These are phyloP conservation scores for Arge pagana DNA, from an alignment of 2,888 invertebrate genomes.

Conservation along the genomic window DNA sequence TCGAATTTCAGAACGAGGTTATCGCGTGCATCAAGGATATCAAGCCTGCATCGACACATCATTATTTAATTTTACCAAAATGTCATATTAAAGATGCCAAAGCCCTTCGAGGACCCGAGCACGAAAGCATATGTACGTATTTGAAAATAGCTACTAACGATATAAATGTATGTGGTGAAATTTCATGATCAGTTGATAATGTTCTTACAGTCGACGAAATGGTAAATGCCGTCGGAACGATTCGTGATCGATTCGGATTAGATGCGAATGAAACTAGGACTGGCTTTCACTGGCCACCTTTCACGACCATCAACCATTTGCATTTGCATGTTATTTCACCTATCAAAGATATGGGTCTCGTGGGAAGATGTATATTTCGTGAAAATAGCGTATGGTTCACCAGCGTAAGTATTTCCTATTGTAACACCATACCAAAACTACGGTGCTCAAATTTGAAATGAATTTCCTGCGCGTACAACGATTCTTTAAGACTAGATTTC, in stretches of 20 bases:
- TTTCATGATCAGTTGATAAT: too few relatives aligned
- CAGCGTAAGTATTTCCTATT: constrained; percentile 71
- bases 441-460: too few relatives aligned
- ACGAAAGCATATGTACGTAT: constrained; percentile 75
- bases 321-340: constrained; percentile 89
- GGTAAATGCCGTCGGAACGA: constrained; percentile 62
- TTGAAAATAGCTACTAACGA: neutral
- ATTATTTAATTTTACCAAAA: constrained; percentile 79
- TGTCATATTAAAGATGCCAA: constrained; percentile 78
- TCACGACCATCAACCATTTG: constrained; percentile 78
- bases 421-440: too few relatives aligned
- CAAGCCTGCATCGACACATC: constrained; percentile 78
- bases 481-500: too few relatives aligned
- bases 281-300: constrained; percentile 94
- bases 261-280: constrained; percentile 59
- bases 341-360: constrained; percentile 71
- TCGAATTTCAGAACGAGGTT: constrained; percentile 68
- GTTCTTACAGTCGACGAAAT: constrained; percentile 68
- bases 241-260: constrained; percentile 61
- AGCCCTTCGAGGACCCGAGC: constrained; percentile 62
- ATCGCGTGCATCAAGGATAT: constrained; percentile 82
- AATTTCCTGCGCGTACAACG: too few relatives aligned
- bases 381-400: constrained; percentile 84
- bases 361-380: constrained; percentile 70
- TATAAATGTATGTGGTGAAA: too few relatives aligned